Evolutionary conservation across 2,888 invertebrate genomes (phyloP).

Genomic region (Biston stratarius): DNA sequence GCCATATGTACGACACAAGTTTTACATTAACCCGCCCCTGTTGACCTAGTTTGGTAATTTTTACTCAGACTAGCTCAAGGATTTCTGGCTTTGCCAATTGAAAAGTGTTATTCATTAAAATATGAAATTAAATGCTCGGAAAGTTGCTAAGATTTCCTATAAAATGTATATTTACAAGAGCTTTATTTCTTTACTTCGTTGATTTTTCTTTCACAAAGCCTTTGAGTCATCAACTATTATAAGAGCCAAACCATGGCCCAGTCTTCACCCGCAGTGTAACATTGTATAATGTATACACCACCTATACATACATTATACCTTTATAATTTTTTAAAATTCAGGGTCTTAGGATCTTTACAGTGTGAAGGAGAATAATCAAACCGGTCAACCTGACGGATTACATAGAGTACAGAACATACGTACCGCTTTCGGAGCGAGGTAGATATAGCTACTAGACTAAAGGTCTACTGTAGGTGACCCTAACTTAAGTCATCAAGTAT

Average conservation of each 20-base stretch:
- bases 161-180: too few species aligned
- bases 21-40: constrained; percentile 60
- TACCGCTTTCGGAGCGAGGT: too few species aligned
- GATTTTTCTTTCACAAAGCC: constrained; percentile 50
- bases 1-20: constrained; percentile 72
- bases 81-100: constrained; percentile 14
- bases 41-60: constrained; percentile 59
- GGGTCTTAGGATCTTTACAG: too few species aligned
- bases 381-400: too few species aligned
- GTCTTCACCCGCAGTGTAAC: constrained; percentile 40
- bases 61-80: constrained; percentile 42
- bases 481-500: too few species aligned
- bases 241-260: constrained; percentile 56
- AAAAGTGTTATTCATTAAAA: neutral
- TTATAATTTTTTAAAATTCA: too few species aligned
- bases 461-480: too few species aligned
- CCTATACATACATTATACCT: too few species aligned
- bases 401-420: too few species aligned
- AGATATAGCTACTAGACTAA: too few species aligned
- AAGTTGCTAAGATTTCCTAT: constrained; percentile 8
- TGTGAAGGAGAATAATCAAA: too few species aligned
- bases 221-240: constrained; percentile 59
- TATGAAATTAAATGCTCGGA: constrained; percentile 4
- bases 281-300: too few species aligned
- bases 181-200: neutral